phyloP scores from a whole-genome alignment of 2,888 invertebrate genomes.

The Acanthosoma haemorrhoidale region DNA sequence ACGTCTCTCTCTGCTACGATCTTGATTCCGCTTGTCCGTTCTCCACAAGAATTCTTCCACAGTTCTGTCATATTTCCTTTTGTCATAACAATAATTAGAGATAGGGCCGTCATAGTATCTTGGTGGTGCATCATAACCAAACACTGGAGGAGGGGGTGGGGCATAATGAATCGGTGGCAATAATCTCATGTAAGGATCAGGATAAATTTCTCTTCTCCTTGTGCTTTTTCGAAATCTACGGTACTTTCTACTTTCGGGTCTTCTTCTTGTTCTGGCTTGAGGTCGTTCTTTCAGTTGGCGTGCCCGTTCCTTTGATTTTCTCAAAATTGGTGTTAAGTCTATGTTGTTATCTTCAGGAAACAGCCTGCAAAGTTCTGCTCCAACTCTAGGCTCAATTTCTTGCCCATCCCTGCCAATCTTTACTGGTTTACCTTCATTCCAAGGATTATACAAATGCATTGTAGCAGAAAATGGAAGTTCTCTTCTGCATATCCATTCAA shows the following conservation, averaged over 20 bases:
- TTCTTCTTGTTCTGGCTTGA: slow-evolving; percentile 2
- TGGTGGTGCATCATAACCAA: slow-evolving; percentile 36
- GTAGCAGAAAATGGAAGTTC: slow-evolving; percentile 90
- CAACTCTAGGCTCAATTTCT: slow-evolving; percentile 94
- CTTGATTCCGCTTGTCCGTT: slow-evolving; percentile 61
- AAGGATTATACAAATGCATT: slow-evolving; percentile 88
- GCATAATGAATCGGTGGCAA: slow-evolving; percentile 18
- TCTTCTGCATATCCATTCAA: slow-evolving; percentile 95
- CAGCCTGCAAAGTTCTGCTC: slow-evolving; percentile 86
- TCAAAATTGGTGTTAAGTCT: slow-evolving; percentile 80
- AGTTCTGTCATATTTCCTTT: slow-evolving; percentile 79
- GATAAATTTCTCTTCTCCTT: slow-evolving; percentile 13
- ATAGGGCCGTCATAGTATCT: slow-evolving; percentile 33
- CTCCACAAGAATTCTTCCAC: slow-evolving; percentile 84
- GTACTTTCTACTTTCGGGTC: slow-evolving; percentile 4
- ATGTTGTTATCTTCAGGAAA: slow-evolving; percentile 89
- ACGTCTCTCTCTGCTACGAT: slow-evolving; percentile 54
- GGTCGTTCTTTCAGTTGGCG: slow-evolving; percentile 21
- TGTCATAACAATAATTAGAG: slow-evolving; percentile 53
- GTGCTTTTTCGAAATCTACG: not conserved
- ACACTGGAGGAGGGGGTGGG: slow-evolving; percentile 16
- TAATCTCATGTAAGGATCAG: slow-evolving; percentile 4
- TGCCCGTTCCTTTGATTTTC: slow-evolving; percentile 46
- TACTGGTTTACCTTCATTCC: slow-evolving; percentile 97
- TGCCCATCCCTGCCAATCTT: slow-evolving; percentile 99